Conservation (phyloP, 2,113 vertebrate genomes). For the Leptocoma aspasia region DNA sequence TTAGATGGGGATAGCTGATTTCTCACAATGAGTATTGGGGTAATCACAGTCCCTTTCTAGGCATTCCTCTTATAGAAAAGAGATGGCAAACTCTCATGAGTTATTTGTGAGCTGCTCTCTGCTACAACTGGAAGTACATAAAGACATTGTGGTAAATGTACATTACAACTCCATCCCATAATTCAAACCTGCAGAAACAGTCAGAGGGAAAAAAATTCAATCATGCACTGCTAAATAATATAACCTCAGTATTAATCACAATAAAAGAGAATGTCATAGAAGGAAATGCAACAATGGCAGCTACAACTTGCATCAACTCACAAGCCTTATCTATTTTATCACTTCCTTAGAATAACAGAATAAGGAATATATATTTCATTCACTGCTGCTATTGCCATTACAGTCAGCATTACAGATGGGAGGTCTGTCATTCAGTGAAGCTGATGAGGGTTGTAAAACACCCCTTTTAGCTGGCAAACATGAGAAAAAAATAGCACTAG, state of each 20-base stretch:
- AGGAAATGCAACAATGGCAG: not conserved
- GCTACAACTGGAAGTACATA: not conserved
- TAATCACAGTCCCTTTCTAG: not conserved
- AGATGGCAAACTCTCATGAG: not conserved
- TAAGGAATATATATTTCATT: not conserved
- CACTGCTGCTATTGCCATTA: not conserved
- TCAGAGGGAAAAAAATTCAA: not conserved
- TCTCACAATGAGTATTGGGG: not conserved
- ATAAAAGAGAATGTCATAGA: not conserved
- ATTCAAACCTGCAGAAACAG: not conserved
- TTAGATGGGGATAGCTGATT: not conserved
- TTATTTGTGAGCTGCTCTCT: not conserved
- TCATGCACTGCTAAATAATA: not conserved
- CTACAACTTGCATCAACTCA: not conserved
- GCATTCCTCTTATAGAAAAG: not conserved
- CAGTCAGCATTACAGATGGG: not conserved
- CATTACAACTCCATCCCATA: not conserved
- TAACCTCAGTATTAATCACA: not conserved
- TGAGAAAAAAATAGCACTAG: not conserved
- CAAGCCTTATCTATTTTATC: not conserved
- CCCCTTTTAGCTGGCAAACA: not conserved
- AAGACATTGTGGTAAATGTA: not conserved
- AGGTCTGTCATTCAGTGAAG: not conserved
- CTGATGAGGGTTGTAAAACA: not conserved
- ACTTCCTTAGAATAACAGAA: not conserved